Conservation (phyloP, 2,113 vertebrate genomes). For the Cyprinus carpio region DNA sequence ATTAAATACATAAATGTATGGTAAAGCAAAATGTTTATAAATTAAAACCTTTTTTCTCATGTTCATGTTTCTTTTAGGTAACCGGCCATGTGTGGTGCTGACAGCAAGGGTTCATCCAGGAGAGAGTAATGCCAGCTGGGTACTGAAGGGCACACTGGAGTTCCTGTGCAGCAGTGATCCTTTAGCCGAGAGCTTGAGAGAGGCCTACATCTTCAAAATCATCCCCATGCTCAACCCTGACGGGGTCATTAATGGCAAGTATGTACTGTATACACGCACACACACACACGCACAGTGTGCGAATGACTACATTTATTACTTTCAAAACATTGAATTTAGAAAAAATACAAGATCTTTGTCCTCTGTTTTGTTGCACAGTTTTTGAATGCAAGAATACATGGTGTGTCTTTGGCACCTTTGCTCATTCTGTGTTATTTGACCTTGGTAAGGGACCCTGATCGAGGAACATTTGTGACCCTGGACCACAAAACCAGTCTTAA, state of each 20-base stretch:
- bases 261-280: slow-evolving; percentile 71
- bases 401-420: neutral
- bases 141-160: slow-evolving; percentile 92
- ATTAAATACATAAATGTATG: neutral
- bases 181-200: slow-evolving; percentile 83
- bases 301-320: neutral
- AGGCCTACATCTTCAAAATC: slow-evolving; percentile 92
- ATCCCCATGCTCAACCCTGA: slow-evolving; percentile 95
- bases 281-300: neutral
- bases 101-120: slow-evolving; percentile 89
- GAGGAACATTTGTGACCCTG: neutral
- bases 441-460: neutral
- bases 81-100: slow-evolving; percentile 83
- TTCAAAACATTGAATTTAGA: neutral
- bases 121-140: slow-evolving; percentile 93
- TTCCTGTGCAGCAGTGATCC: slow-evolving; percentile 85
- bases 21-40: neutral
- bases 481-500: too few species aligned
- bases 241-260: slow-evolving; percentile 94
- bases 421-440: neutral
- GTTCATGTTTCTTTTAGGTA: slow-evolving; percentile 67
- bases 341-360: neutral
- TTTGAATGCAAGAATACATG: neutral
- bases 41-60: neutral
- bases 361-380: neutral